A percentile compares a stretch with the other conserved stretches of the same genome.
These are phyloP conservation scores for Dryobotodes eremita DNA, from an alignment of 2,888 invertebrate genomes.

Conservation along the genomic window DNA sequence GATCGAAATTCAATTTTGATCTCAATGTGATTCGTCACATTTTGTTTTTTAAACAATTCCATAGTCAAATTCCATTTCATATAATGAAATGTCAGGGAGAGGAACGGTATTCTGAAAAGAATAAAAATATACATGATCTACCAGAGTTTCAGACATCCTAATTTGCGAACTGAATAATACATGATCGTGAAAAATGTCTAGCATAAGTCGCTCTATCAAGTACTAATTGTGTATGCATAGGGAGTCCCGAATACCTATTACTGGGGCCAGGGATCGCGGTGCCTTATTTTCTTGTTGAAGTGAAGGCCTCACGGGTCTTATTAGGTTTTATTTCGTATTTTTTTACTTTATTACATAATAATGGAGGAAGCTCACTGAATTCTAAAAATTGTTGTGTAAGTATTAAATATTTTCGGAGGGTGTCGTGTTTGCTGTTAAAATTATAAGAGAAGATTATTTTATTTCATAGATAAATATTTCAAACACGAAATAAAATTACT, in stretches of 20 bases:
- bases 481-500: too few species aligned
- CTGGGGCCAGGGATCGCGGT: conserved; percentile 14
- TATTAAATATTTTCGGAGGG: conserved; percentile 13
- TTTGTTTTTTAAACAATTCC: conserved; percentile 16
- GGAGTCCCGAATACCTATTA: conserved; percentile 45
- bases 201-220: conserved; percentile 47
- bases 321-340: conserved; percentile 45
- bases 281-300: conserved; percentile 57
- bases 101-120: not conserved
- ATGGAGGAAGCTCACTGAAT: conserved; percentile 18
- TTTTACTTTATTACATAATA: conserved; percentile 26
- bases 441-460: conserved; percentile 4
- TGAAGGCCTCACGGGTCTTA: conserved; percentile 37
- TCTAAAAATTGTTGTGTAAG: not conserved
- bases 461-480: not conserved
- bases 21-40: not conserved
- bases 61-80: conserved; percentile 11
- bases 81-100: conserved; percentile 8
- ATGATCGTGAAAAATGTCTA: conserved; percentile 52
- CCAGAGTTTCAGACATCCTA: conserved; percentile 28
- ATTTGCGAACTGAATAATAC: conserved; percentile 62
- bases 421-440: not conserved
- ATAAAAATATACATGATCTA: conserved; percentile 25
- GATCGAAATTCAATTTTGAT: conserved; percentile 27
- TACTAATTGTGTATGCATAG: conserved; percentile 67